Base-by-base conservation (phyloP, 2,888 invertebrate species). In the Pantelozetes paolii region DNA sequence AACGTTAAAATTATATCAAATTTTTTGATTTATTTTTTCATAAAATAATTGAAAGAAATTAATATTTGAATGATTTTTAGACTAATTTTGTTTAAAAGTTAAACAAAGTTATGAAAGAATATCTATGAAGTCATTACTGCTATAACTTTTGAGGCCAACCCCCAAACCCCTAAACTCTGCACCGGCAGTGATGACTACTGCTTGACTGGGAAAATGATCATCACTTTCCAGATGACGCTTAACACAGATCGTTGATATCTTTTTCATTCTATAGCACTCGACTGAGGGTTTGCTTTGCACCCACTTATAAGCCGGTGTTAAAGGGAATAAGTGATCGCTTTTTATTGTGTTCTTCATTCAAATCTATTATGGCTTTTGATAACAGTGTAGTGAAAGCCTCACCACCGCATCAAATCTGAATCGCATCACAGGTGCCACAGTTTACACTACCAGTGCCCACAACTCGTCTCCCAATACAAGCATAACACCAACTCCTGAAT, bases 321-420 rank as follows among this genome's bases (percentile, higher is more conserved):
- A 18, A 59, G 32, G 59, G 59, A 30, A 26, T 18, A 59, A 26
- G 50, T 20, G 32, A 59, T 59, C 28, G 32, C 59, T 59, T 28
- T 59, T 18, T 42, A 57, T 26, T 57, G 57, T 57, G 3, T 45
- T 40, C n/a, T 45, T n/a, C 20, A 50, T 20, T 50, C n/a, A n/a
- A 20, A 8, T n/a, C 50, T 20, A 50, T 20, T 50, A 36, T 9
- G 36, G 9, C 20, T 50, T n/a, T 5, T 26, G 30, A 59, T 28
- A 30, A 32, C 23, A 32, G 28, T 57, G 26, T 57, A 28, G 36
- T 64, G 15, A 15, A 64, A 1, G 26, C 64, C 20, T 64, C 59
- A 23, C 59, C 32, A 28, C 36, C 64, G 64, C 64, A 64, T 64
- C 64, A 64, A 64, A 64, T 64, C 18, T 30, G 36, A 64, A 64